Percentiles rank a stretch among this genome's conserved stretches.
Evolutionary conservation across 1,140 invertebrate species (phyloP).

Genomic region (Drosophila hydei): DNA sequence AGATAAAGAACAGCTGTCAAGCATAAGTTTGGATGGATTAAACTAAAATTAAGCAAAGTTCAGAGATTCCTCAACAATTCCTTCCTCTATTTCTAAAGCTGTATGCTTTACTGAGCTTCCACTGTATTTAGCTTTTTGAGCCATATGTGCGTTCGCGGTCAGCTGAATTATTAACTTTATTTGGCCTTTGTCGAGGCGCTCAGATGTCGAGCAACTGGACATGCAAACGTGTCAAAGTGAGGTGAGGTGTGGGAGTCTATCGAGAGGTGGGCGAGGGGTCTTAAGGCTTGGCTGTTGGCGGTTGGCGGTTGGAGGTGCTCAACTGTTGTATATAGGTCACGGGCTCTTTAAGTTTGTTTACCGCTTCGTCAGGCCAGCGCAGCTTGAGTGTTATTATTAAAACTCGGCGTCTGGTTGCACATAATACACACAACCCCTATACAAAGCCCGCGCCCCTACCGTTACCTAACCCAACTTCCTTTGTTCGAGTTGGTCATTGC

Average conservation of each 20-base stretch:
- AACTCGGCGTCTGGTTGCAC: constrained; percentile 60
- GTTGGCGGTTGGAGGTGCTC: constrained; percentile 23
- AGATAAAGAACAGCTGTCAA: neutral
- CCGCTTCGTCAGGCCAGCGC: constrained; percentile 41
- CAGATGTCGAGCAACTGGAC: constrained; percentile 32
- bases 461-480: no score
- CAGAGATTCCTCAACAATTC: neutral
- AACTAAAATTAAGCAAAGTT: neutral
- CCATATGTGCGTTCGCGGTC: constrained; percentile 52
- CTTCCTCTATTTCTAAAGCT: neutral
- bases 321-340: constrained; percentile 60
- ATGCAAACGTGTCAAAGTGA: constrained; percentile 45
- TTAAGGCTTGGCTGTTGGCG: neutral
- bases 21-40: neutral
- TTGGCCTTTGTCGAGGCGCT: constrained; percentile 48
- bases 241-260: no score
- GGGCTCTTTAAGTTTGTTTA: constrained; percentile 70
- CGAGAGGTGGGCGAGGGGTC: neutral
- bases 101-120: neutral
- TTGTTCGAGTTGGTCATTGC: constrained; percentile 1
- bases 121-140: constrained; percentile 9
- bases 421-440: neutral
- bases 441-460: neutral
- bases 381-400: constrained; percentile 58
- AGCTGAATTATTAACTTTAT: constrained; percentile 64